Conservation (phyloP, 2,113 vertebrate species). For the Gobio gobio region DNA sequence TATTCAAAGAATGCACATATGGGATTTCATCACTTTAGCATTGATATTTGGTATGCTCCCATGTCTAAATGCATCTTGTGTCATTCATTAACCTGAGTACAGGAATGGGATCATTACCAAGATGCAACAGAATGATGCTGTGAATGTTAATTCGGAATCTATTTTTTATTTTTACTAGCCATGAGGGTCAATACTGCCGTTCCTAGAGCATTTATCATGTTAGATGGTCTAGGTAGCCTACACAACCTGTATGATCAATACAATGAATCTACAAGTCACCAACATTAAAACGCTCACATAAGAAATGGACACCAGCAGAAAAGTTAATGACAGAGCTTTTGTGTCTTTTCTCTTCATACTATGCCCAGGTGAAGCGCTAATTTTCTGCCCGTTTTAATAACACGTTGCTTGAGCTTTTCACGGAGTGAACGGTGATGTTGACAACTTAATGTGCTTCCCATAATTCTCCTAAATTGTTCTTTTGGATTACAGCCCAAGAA, state of each 20-base stretch:
- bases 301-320: constrained; percentile 42
- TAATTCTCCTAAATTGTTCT: constrained; percentile 77
- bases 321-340: constrained; percentile 10
- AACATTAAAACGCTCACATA: constrained; percentile 19
- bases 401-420: constrained; percentile 53
- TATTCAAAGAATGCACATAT: constrained; percentile 34
- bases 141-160: constrained; percentile 25
- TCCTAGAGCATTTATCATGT: constrained; percentile 29
- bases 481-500: constrained; percentile 72
- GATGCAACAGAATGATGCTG: constrained; percentile 26
- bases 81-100: constrained; percentile 42
- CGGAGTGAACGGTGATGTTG: constrained; percentile 67
- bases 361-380: constrained; percentile 28
- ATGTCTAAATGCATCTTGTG: constrained; percentile 39
- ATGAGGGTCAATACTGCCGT: neutral
- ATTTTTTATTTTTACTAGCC: constrained; percentile 5
- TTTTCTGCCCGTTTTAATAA: constrained; percentile 52
- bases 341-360: constrained; percentile 34
- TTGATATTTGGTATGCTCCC: constrained; percentile 25
- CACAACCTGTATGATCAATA: constrained; percentile 4
- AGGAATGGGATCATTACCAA: constrained; percentile 44
- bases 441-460: constrained; percentile 74
- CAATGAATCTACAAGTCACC: constrained; percentile 48
- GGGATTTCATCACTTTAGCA: constrained; percentile 32
- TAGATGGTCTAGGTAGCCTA: neutral